These are phyloP conservation scores for Paraplagusia blochii DNA, from an alignment of 2,113 vertebrate genomes.

Conservation along the genomic window DNA sequence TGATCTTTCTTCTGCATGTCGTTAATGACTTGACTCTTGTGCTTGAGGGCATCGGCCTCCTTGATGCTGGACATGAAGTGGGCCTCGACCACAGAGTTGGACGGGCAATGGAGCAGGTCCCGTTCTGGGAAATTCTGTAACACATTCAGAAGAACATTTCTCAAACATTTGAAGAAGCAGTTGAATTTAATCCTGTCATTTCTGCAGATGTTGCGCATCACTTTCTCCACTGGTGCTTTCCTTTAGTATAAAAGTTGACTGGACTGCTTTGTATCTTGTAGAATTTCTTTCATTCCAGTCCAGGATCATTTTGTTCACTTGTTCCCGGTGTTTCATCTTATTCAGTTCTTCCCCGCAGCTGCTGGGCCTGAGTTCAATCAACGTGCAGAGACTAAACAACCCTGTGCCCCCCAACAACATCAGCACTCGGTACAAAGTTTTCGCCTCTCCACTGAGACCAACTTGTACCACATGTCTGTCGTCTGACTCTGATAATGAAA, in stretches of 20 bases:
- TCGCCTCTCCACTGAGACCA: no score
- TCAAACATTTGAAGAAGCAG: not conserved
- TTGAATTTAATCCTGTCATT: not conserved
- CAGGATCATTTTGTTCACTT: no score
- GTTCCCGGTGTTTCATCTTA: no score
- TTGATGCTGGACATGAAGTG: constrained; percentile 99
- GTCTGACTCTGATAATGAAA: not conserved
- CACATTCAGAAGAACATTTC: not conserved
- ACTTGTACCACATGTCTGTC: not conserved
- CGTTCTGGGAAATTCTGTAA: constrained; percentile 91
- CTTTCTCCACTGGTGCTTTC: no score
- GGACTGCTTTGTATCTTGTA: no score
- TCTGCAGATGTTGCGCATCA: no score
- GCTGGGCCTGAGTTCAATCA: no score
- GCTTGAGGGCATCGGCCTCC: constrained; percentile 97
- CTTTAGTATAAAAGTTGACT: no score
- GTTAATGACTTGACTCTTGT: constrained; percentile 98
- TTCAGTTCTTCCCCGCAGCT: no score
- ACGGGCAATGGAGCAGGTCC: constrained; percentile 91
- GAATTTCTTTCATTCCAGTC: no score
- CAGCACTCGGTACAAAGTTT: not conserved
- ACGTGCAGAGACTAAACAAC: not conserved
- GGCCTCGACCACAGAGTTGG: constrained; percentile 91
- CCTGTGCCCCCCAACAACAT: not conserved
- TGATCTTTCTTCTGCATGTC: constrained; percentile 99